Base-by-base conservation (phyloP, 2,797 vertebrate species). In the Chaunax sp. region DNA sequence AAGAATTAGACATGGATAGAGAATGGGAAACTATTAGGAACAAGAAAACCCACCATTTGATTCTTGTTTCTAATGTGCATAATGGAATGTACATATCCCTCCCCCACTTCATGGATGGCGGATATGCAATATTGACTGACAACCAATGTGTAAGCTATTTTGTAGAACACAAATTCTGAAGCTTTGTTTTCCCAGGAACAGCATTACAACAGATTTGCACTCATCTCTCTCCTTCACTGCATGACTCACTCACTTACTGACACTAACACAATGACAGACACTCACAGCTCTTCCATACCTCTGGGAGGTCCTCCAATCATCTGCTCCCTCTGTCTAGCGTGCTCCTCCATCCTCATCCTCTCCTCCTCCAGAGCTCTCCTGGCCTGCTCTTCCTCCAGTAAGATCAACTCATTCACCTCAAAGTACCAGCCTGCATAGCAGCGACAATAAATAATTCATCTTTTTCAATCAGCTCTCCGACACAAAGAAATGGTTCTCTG, bases 271-370 rank as follows among this genome's bases (percentile, higher is more conserved):
- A 10, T 35, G n/a, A 55, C 12, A 30, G n/a, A 57, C 6, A 51
- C 43, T 37, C 25, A 54, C 11, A 47, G 4, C 16, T 28, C 30
- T 43, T 40, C 23, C 80, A 23, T 57, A 94, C 94, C 94, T 92
- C 94, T 88, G 70, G 93, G 93, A 55, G 93, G 93, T 64, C 92
- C 92, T 82, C 92, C 92, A 20, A 93, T 93, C 92, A 94, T 93
- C 68, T 91, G 89, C 22, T 90, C 90, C 77, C 89, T 84, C 84
- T 92, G 87, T 38, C 90, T 77, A 2, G 80, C 90, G 1, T 89
- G 88, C 77, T 89, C 90, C 83, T 92, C 90, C 87, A 90, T 88
- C 84, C 92, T 89, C 87, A 90, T 87, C 78, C 89, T 86, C 87
- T 90, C 87, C 40, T 93, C 89, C 71, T 93, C 90, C 82, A 93